Conservation (phyloP, 2,113 vertebrate genomes). For the Dasyurus viverrinus region DNA sequence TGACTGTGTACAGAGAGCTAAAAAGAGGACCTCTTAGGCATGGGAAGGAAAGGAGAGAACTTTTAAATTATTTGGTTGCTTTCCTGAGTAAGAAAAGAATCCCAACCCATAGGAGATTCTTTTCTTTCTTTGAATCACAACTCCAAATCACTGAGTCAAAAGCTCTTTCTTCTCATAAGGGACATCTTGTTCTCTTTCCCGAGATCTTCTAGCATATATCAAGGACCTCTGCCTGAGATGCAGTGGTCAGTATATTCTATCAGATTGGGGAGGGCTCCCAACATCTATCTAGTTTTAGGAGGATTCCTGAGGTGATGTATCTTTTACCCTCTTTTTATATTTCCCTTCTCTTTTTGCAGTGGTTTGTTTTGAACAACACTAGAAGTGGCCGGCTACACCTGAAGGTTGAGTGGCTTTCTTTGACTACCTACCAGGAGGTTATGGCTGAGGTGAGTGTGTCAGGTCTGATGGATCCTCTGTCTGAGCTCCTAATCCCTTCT, state of each 20-base stretch:
- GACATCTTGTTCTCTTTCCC: background rate
- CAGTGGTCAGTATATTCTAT: background rate
- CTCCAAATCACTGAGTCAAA: background rate
- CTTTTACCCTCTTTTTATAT: background rate
- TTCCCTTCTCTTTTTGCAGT: slow-evolving; percentile 82
- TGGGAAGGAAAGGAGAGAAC: background rate
- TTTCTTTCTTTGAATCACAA: background rate
- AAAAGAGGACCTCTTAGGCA: background rate
- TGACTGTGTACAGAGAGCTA: too few species aligned
- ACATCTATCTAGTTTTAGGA: background rate
- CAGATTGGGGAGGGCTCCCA: background rate
- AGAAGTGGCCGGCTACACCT: slow-evolving; percentile 89
- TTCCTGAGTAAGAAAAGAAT: background rate
- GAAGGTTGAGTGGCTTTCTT: slow-evolving; percentile 93
- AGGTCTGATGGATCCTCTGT: background rate
- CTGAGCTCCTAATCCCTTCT: background rate
- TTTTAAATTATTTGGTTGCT: background rate
- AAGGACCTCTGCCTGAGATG: background rate
- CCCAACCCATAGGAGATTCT: background rate
- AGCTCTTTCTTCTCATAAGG: background rate
- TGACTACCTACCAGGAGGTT: slow-evolving; percentile 83
- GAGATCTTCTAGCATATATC: background rate
- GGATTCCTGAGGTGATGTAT: background rate
- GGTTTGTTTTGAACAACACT: slow-evolving; percentile 90
- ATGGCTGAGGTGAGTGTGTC: slow-evolving; percentile 80